phyloP scores from a whole-genome alignment of 2,888 invertebrate species.

The Philereme transversata region DNA sequence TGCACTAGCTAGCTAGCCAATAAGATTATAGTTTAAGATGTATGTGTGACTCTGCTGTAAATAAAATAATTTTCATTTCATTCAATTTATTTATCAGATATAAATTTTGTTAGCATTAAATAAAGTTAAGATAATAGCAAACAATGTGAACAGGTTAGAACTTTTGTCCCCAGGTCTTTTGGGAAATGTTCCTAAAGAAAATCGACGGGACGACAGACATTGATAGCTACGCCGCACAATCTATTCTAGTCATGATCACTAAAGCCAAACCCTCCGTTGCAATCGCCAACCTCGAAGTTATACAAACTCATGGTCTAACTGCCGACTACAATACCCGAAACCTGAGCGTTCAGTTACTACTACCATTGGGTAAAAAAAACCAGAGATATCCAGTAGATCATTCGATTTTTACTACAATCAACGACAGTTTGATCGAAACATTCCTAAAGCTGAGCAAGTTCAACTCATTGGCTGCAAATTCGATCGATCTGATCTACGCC shows the following conservation, averaged over 20 bases:
- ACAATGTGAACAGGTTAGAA: background rate
- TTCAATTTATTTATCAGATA: no score
- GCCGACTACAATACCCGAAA: constrained; percentile 71
- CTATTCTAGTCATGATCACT: constrained; percentile 90
- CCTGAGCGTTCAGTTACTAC: constrained; percentile 65
- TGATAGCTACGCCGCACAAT: constrained; percentile 89
- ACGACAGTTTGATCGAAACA: constrained; percentile 71
- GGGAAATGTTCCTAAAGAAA: constrained; percentile 92
- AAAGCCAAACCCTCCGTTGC: constrained; percentile 85
- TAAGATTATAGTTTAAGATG: no score
- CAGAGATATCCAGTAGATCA: constrained; percentile 73
- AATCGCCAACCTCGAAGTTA: constrained; percentile 88
- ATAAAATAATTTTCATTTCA: no score
- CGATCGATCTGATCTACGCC: constrained; percentile 81
- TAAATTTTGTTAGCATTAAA: no score
- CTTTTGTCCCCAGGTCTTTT: constrained; percentile 85
- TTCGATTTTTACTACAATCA: constrained; percentile 61
- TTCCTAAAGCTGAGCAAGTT: constrained; percentile 79
- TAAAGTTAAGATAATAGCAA: no score
- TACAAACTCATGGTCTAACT: constrained; percentile 89
- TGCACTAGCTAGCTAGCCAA: no score
- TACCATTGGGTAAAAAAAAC: constrained; percentile 62
- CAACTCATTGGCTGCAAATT: constrained; percentile 75
- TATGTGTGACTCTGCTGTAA: no score
- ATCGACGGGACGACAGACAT: constrained; percentile 87